These are phyloP conservation scores for Drosophila suzukii DNA, from an alignment of 1,140 invertebrate species.

Conservation along the genomic window DNA sequence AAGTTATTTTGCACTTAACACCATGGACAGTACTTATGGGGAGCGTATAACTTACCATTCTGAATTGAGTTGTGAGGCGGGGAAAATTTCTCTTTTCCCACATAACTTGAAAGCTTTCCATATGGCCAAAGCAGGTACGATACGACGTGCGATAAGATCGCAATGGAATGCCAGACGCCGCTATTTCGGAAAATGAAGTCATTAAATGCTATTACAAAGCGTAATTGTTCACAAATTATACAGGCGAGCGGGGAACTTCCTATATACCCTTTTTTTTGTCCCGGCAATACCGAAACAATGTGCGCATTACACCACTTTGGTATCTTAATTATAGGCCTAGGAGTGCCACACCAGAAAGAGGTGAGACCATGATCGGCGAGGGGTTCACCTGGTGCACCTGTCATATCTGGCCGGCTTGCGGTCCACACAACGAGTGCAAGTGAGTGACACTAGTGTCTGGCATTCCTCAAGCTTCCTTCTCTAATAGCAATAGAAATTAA, in stretches of 20 bases:
- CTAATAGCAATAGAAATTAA: slow-evolving; percentile 39
- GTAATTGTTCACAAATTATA: slow-evolving; percentile 82
- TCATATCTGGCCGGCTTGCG: slow-evolving; percentile 50
- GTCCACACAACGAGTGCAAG: slow-evolving; percentile 40
- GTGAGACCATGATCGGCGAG: neutral
- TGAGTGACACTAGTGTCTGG: slow-evolving; percentile 66
- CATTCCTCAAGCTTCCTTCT: slow-evolving; percentile 6
- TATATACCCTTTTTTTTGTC: slow-evolving; percentile 45
- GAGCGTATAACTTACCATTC: neutral
- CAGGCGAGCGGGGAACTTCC: slow-evolving; percentile 60
- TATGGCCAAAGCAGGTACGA: slow-evolving; percentile 38
- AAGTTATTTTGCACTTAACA: slow-evolving; percentile 69
- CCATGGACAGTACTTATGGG: neutral
- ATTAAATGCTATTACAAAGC: slow-evolving; percentile 83
- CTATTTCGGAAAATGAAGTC: slow-evolving; percentile 73
- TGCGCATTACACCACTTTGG: slow-evolving; percentile 74
- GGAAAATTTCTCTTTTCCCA: slow-evolving; percentile 29
- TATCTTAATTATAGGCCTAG: slow-evolving; percentile 73
- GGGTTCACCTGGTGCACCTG: slow-evolving; percentile 57
- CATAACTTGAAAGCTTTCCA: slow-evolving; percentile 30
- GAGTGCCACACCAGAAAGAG: slow-evolving; percentile 29
- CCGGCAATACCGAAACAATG: slow-evolving; percentile 56
- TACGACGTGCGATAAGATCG: slow-evolving; percentile 66
- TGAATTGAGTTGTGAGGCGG: neutral
- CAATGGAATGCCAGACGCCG: slow-evolving; percentile 54